These are phyloP conservation scores for Gastrophysa polygoni DNA, from an alignment of 2,888 invertebrate species.

Conservation along the genomic window DNA sequence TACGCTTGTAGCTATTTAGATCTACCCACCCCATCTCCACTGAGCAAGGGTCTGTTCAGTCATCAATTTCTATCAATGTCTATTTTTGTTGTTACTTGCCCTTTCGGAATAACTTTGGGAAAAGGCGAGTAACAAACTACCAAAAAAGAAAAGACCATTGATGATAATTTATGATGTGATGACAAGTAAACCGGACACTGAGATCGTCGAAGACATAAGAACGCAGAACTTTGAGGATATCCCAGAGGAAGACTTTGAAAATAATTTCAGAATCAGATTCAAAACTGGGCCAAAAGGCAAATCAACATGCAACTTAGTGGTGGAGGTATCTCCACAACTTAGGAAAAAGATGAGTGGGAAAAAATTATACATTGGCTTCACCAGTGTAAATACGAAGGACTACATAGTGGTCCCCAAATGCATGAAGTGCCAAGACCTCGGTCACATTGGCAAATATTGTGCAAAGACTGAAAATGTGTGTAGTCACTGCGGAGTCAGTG, in stretches of 20 bases:
- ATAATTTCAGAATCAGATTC: not conserved
- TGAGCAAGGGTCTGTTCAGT: too few species aligned
- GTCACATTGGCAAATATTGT: slow-evolving; percentile 5
- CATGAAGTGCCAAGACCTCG: slow-evolving; percentile 8
- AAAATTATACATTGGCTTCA: too few species aligned
- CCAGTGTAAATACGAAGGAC: not conserved
- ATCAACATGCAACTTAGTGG: not conserved
- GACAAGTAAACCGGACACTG: slow-evolving; percentile 2
- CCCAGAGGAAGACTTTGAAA: not conserved
- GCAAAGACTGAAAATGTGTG: not conserved
- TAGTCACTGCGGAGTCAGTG: slow-evolving; percentile 1
- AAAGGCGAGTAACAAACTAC: too few species aligned
- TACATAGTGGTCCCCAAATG: slow-evolving; percentile 11
- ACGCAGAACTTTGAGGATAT: slow-evolving; percentile 1
- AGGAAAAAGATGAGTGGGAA: not conserved
- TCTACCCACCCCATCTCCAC: too few species aligned
- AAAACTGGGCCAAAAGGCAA: not conserved
- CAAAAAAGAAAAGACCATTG: not conserved
- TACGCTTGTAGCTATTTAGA: too few species aligned
- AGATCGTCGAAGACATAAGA: slow-evolving; percentile 5
- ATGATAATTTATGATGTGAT: not conserved
- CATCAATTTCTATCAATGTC: too few species aligned
- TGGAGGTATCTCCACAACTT: not conserved
- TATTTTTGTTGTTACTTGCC: too few species aligned
- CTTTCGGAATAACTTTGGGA: too few species aligned